A percentile compares a stretch with the other conserved stretches of the same genome.
Conservation (phyloP, 2,797 vertebrate genomes). For the Sebastes ruberrimus region DNA sequence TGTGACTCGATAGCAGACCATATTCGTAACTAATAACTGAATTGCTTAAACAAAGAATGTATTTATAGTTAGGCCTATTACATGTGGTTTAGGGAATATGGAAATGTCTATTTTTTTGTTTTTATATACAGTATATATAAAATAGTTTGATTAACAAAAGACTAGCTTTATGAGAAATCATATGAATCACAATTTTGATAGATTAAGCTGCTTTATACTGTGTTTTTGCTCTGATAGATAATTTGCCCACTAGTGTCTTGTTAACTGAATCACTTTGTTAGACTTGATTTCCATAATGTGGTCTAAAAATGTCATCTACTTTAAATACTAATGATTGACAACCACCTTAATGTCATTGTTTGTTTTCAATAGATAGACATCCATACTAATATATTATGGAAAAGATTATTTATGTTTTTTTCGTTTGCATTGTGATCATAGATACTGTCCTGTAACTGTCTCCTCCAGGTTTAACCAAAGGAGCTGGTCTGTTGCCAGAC, state of each 20-base stretch:
- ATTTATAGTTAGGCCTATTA: neutral
- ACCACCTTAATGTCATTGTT: neutral
- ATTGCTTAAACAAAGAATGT: neutral
- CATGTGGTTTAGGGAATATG: neutral
- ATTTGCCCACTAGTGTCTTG: neutral
- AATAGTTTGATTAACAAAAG: neutral
- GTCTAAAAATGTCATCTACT: neutral
- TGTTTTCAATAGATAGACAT: neutral
- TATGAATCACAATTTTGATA: neutral
- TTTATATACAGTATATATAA: too few species aligned
- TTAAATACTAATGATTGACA: neutral
- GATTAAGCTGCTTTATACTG: neutral
- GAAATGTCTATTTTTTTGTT: too few species aligned
- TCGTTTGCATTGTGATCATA: neutral
- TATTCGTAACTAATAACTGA: neutral
- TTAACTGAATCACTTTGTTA: too few species aligned
- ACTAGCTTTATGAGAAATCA: neutral
- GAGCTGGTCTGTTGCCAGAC: slow-evolving; percentile 40
- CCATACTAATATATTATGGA: neutral
- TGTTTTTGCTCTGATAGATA: neutral
- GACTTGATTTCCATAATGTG: neutral
- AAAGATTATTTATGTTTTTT: fast-evolving
- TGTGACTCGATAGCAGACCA: neutral
- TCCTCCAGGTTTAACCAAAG: slow-evolving; percentile 52
- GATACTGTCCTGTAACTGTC: neutral